Evolutionary conservation across 2,113 vertebrate genomes (phyloP).

Genomic region (Aegotheles bennettii): DNA sequence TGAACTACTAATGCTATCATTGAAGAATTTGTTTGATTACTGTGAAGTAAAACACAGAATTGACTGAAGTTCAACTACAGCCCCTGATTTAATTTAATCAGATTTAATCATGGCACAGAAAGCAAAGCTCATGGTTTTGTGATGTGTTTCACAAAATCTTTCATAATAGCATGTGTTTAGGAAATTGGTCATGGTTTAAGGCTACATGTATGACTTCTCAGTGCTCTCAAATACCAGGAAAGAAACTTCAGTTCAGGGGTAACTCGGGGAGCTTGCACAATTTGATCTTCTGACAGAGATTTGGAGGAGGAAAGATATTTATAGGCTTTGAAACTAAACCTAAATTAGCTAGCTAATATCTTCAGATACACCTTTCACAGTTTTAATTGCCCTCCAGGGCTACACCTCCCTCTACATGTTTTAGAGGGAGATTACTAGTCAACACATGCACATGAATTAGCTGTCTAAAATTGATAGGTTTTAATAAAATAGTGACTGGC

Average conservation of each 20-base stretch:
- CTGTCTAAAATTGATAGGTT: neutral
- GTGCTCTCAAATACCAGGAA: neutral
- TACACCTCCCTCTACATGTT: neutral
- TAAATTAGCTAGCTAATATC: neutral
- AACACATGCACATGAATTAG: neutral
- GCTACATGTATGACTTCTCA: neutral
- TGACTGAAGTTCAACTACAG: neutral
- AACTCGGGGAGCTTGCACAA: neutral
- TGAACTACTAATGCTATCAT: neutral
- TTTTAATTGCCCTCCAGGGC: neutral
- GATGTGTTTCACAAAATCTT: neutral
- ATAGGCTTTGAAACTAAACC: neutral
- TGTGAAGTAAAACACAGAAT: neutral
- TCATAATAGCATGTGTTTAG: neutral
- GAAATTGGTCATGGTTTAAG: neutral
- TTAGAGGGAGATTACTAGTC: neutral
- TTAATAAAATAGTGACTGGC: neutral
- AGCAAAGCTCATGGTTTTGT: neutral
- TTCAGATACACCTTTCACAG: neutral
- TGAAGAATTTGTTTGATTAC: neutral
- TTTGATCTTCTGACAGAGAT: neutral
- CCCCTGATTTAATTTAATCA: neutral
- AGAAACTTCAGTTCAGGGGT: neutral
- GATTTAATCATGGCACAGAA: neutral
- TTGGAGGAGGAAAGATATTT: neutral